These are phyloP conservation scores for Nannobrachium achirus DNA, from an alignment of 2,113 vertebrate genomes.

Conservation along the genomic window DNA sequence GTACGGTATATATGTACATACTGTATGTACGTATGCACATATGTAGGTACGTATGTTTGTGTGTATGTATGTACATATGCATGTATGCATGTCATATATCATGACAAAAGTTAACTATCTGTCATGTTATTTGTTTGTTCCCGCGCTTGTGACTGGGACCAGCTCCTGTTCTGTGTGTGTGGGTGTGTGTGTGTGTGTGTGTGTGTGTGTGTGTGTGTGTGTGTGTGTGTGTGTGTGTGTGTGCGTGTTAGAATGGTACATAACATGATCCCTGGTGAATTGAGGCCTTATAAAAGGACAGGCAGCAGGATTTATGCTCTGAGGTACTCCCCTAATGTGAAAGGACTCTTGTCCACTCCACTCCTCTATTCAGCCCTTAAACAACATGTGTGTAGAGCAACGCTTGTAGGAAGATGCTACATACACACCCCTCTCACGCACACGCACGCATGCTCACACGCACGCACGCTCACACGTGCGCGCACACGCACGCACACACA, in stretches of 20 bases:
- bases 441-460: not conserved
- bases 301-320: slow-evolving; percentile 67
- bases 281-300: slow-evolving; percentile 67
- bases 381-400: slow-evolving; percentile 41
- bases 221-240: slow-evolving; percentile 9
- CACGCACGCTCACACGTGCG: not conserved
- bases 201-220: not conserved
- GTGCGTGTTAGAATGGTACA: slow-evolving; percentile 56
- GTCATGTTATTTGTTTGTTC: too few species aligned
- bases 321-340: slow-evolving; percentile 67
- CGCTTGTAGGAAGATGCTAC: slow-evolving; percentile 28
- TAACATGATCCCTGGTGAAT: slow-evolving; percentile 66
- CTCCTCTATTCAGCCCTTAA: slow-evolving; percentile 50
- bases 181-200: too few species aligned
- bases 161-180: too few species aligned
- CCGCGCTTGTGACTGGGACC: too few species aligned
- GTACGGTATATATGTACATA: too few species aligned
- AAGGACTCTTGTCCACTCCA: slow-evolving; percentile 63
- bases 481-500: too few species aligned
- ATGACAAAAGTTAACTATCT: too few species aligned
- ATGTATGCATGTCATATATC: too few species aligned
- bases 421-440: not conserved
- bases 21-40: too few species aligned
- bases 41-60: not conserved
- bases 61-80: not conserved